phyloP scores from a whole-genome alignment of 2,888 invertebrate species.

The Fragum whitleyi region DNA sequence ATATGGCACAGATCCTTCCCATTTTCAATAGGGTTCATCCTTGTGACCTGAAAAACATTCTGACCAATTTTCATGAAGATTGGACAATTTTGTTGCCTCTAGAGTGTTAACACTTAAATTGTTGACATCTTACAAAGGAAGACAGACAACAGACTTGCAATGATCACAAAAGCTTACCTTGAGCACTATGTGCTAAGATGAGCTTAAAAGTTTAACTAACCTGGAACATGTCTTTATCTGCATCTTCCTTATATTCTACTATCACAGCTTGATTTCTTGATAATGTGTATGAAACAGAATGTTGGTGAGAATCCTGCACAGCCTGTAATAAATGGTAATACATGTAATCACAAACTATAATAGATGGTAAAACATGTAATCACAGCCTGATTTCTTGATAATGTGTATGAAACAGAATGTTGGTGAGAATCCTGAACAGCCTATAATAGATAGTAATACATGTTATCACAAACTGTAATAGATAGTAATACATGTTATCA shows the following conservation, averaged over 20 bases:
- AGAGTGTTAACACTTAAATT: no score
- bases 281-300: slow-evolving; percentile 97
- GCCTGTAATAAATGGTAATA: slow-evolving; percentile 88
- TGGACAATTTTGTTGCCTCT: no score
- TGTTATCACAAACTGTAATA: no score
- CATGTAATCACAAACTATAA: slow-evolving; percentile 90
- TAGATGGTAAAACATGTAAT: slow-evolving; percentile 86
- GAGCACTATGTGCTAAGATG: no score
- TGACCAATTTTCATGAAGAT: no score
- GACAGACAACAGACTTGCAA: no score
- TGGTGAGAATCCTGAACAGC: slow-evolving; percentile 97
- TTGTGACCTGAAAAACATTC: no score
- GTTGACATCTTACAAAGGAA: no score
- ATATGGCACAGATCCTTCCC: no score
- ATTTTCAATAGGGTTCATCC: no score
- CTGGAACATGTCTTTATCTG: slow-evolving; percentile 99
- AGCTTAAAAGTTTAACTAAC: no score
- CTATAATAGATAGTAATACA: slow-evolving; percentile 86
- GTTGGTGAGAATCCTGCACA: slow-evolving; percentile 96
- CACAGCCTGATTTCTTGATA: slow-evolving; percentile 97
- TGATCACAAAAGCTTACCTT: no score
- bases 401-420: slow-evolving; percentile 97
- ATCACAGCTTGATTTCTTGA: slow-evolving; percentile 98
- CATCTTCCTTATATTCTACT: slow-evolving; percentile 98
- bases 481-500: slow-evolving; percentile 87